Conservation (phyloP, 2,888 invertebrate genomes). For the Sepioteuthis lessoniana region DNA sequence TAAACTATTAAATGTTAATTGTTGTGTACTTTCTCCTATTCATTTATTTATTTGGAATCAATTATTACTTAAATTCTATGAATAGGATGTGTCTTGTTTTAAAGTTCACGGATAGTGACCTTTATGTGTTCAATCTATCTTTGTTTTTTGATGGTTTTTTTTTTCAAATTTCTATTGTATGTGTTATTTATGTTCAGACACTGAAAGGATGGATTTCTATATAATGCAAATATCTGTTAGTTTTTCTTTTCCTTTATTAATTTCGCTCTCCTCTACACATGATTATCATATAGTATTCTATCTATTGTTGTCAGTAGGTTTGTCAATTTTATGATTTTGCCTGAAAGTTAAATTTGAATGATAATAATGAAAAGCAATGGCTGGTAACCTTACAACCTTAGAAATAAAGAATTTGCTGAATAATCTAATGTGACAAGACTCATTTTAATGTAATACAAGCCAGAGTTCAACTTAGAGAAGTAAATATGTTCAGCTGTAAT, state of each 20-base stretch:
- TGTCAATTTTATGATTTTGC: not conserved
- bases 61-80: too few species aligned
- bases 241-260: not conserved
- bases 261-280: not conserved
- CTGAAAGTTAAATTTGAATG: not conserved
- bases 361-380: not conserved
- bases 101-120: too few species aligned
- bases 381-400: not conserved
- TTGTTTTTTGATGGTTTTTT: too few species aligned
- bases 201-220: not conserved
- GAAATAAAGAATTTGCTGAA: not conserved
- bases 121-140: too few species aligned
- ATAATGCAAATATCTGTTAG: not conserved
- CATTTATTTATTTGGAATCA: too few species aligned
- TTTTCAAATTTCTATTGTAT: not conserved
- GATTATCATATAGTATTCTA: too few species aligned
- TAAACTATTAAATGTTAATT: too few species aligned
- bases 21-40: too few species aligned
- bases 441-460: not conserved
- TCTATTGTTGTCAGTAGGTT: too few species aligned
- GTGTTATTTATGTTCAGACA: not conserved
- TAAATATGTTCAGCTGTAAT: conserved; percentile 18
- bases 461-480: not conserved
- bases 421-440: not conserved
- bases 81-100: too few species aligned